Percentiles rank a stretch among this genome's conserved stretches.
phyloP scores from a whole-genome alignment of 2,797 vertebrate species.

The Sebastes steindachneri region DNA sequence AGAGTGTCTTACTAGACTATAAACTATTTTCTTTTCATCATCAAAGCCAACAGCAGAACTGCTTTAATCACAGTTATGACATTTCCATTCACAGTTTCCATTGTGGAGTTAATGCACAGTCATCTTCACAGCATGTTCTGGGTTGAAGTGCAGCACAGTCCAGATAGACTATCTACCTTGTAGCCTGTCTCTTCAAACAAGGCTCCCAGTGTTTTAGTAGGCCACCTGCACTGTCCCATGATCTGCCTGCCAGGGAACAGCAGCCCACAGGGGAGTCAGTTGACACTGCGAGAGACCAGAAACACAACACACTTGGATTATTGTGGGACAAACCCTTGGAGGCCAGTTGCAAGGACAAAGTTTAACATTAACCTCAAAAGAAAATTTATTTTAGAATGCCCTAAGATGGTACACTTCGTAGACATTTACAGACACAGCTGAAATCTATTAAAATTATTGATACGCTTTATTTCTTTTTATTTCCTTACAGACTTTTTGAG shows the following conservation, averaged over 20 bases:
- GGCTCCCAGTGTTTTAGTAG: conserved; percentile 61
- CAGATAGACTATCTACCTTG: conserved; percentile 57
- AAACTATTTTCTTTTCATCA: not conserved
- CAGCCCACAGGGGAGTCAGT: conserved; percentile 76
- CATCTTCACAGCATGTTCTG: conserved; percentile 25
- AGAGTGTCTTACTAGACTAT: not conserved
- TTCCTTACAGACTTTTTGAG: not conserved
- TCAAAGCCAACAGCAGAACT: not conserved
- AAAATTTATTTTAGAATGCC: conserved; percentile 17
- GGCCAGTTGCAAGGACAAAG: conserved; percentile 41
- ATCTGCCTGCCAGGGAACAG: conserved; percentile 64
- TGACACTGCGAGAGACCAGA: conserved; percentile 69
- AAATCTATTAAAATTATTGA: not conserved
- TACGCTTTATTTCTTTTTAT: not conserved
- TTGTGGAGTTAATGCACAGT: conserved; percentile 14
- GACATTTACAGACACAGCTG: not conserved
- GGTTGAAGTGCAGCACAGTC: conserved; percentile 24
- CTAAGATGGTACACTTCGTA: not conserved
- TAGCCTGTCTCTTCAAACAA: conserved; percentile 67
- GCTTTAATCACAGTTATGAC: not conserved
- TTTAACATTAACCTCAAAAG: conserved; percentile 35
- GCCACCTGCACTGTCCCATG: conserved; percentile 78
- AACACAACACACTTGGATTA: conserved; percentile 68
- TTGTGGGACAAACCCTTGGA: conserved; percentile 57
- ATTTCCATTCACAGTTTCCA: conserved; percentile 5